These are phyloP conservation scores for Malurus leucopterus DNA, from an alignment of 2,797 vertebrate species.

Conservation along the genomic window DNA sequence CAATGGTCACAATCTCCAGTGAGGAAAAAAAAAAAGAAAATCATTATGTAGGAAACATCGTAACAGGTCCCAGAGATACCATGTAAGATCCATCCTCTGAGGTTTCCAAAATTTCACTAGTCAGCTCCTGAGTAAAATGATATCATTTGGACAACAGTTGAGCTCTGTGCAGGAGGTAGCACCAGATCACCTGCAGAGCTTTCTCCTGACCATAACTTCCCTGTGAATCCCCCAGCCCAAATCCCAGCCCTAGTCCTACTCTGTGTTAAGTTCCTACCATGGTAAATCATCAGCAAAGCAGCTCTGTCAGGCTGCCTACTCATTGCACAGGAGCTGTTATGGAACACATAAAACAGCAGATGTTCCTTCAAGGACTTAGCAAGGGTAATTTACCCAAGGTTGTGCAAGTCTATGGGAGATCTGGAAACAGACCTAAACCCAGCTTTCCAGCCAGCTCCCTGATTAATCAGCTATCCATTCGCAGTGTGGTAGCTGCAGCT, in stretches of 20 bases:
- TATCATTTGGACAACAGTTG: not conserved
- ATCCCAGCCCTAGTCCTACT: not conserved
- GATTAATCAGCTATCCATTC: conserved; percentile 14
- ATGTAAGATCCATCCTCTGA: not conserved
- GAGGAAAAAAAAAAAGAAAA: not conserved
- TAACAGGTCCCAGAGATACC: not conserved
- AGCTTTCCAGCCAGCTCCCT: not conserved
- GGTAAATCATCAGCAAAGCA: not conserved
- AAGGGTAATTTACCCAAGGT: not conserved
- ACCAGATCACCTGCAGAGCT: not conserved
- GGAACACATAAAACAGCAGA: not conserved
- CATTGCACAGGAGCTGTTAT: not conserved
- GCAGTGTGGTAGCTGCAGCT: not conserved
- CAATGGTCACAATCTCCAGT: not conserved
- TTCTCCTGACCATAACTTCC: not conserved
- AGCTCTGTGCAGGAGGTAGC: not conserved
- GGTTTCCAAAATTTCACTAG: not conserved
- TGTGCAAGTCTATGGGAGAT: not conserved
- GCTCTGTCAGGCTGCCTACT: not conserved
- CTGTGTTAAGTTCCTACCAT: not conserved
- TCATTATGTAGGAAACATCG: not conserved
- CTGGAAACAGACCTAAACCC: not conserved
- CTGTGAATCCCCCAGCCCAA: not conserved
- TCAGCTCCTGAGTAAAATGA: not conserved
- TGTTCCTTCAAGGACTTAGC: not conserved